Conservation (phyloP, 2,113 vertebrate species). For the Chaetops frenatus region DNA sequence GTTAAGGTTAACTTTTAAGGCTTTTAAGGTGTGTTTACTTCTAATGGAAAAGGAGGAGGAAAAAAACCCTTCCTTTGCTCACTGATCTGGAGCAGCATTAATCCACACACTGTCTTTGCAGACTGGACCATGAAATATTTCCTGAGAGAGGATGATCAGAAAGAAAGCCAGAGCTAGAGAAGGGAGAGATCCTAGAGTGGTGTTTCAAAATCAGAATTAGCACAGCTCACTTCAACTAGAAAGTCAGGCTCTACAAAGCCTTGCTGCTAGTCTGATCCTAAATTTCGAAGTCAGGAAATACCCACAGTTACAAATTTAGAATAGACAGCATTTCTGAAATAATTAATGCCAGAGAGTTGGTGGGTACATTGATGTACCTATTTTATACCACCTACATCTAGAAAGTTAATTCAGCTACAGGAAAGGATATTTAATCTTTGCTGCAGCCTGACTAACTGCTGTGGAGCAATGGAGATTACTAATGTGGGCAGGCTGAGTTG, state of each 20-base stretch:
- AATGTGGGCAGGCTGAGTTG: neutral
- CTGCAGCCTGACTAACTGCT: neutral
- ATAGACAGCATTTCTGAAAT: neutral
- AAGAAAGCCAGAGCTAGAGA: neutral
- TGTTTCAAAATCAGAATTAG: neutral
- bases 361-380: neutral
- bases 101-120: neutral
- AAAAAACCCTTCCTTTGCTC: neutral
- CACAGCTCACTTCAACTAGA: neutral
- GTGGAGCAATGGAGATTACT: neutral
- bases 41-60: neutral
- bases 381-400: neutral
- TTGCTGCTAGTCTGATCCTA: neutral
- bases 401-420: neutral
- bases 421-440: neutral
- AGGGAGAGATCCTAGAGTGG: accelerated
- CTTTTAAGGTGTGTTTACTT: neutral
- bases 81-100: neutral
- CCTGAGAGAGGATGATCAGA: neutral
- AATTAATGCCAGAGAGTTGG: neutral
- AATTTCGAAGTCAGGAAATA: neutral
- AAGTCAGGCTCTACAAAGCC: neutral
- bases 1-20: too few species aligned
- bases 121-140: neutral
- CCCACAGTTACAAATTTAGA: neutral